A percentile compares a stretch with the other conserved stretches of the same genome.
Evolutionary conservation across 2,797 vertebrate species (phyloP).

Genomic region (Pteropus rufus): DNA sequence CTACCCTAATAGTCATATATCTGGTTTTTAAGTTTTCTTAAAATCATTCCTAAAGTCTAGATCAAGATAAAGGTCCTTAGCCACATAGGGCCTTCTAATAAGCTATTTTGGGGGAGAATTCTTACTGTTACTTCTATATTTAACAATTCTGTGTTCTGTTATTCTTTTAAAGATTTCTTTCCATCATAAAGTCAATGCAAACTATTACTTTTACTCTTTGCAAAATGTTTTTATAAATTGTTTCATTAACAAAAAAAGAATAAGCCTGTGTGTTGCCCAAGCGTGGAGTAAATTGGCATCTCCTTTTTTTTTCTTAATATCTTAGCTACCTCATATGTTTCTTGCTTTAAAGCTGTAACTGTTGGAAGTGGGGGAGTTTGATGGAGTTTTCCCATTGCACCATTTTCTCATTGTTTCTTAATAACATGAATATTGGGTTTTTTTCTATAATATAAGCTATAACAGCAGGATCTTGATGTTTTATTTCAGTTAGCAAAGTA

Average conservation of each 20-base stretch:
- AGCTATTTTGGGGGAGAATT: neutral
- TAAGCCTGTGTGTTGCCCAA: neutral
- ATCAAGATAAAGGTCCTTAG: neutral
- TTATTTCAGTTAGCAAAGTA: slow-evolving; percentile 30
- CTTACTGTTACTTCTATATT: neutral
- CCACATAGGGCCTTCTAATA: neutral
- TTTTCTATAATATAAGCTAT: neutral
- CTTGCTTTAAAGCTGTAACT: neutral
- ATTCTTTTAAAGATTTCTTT: neutral
- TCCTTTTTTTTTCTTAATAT: neutral
- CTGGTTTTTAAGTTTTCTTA: neutral
- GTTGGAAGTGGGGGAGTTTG: neutral
- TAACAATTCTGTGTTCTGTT: neutral
- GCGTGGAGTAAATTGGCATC: neutral
- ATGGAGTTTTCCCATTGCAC: neutral
- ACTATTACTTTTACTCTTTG: neutral
- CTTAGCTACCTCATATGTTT: neutral
- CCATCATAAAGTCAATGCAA: neutral
- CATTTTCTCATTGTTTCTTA: slow-evolving; percentile 20
- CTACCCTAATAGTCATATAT: neutral
- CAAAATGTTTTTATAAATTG: slow-evolving; percentile 14
- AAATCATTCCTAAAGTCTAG: neutral
- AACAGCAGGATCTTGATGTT: slow-evolving; percentile 28
- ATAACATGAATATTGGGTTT: neutral
- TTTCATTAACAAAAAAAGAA: neutral